These are phyloP conservation scores for Zalophus californianus DNA, from an alignment of 2,797 vertebrate species.

Conservation along the genomic window DNA sequence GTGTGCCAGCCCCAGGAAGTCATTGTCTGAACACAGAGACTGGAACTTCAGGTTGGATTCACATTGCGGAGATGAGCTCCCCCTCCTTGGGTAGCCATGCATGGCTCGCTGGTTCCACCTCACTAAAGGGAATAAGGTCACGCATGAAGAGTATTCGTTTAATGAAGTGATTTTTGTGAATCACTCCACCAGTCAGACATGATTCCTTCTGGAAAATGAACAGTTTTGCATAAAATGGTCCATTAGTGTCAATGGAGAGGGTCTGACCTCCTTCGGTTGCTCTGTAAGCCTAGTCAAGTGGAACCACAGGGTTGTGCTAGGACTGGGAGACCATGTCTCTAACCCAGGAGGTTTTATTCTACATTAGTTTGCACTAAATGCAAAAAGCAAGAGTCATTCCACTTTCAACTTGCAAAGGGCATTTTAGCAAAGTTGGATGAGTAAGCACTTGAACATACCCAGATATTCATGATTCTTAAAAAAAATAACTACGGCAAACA, in stretches of 20 bases:
- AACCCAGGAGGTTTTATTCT: neutral
- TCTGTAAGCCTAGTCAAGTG: constrained; percentile 30
- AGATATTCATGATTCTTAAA: neutral
- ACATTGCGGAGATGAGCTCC: neutral
- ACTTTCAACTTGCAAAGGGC: neutral
- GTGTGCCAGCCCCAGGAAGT: neutral
- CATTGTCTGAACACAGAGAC: constrained; percentile 31
- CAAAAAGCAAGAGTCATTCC: neutral
- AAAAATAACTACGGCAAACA: neutral
- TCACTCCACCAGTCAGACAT: constrained; percentile 78
- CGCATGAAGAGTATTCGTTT: constrained; percentile 34
- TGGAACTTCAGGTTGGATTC: neutral
- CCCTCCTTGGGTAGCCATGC: neutral
- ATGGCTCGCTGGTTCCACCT: neutral
- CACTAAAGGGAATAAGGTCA: constrained; percentile 44
- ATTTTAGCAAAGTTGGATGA: constrained; percentile 19
- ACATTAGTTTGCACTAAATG: neutral
- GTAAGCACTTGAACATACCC: neutral
- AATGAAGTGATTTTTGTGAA: constrained; percentile 74
- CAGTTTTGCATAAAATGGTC: constrained; percentile 66
- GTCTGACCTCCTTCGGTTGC: constrained; percentile 67
- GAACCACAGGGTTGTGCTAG: constrained; percentile 39
- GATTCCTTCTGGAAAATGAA: constrained; percentile 68
- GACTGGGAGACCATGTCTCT: neutral
- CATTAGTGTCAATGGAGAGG: constrained; percentile 70